Evolutionary conservation across 53 echinoderm and acorn worm genomes (phyloP).

Genomic region (Apostichopus leukothele): DNA sequence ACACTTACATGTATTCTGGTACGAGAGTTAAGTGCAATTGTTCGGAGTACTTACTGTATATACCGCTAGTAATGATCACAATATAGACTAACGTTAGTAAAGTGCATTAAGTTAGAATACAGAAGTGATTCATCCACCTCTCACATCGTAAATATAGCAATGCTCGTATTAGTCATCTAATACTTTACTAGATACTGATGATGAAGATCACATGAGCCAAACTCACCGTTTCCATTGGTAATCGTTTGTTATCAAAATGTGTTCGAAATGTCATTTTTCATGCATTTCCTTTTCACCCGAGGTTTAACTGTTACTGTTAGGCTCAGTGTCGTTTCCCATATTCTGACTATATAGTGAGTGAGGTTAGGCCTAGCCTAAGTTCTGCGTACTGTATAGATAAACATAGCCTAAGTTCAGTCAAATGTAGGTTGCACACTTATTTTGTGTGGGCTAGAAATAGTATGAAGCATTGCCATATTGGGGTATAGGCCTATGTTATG

Average conservation of each 20-base stretch:
- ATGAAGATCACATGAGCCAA: constrained; percentile 14
- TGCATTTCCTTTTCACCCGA: not conserved
- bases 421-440: too few species aligned
- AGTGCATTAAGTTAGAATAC: not conserved
- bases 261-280: not conserved
- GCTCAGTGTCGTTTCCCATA: not conserved
- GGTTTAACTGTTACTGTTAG: constrained; percentile 5
- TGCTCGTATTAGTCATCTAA: constrained; percentile 12
- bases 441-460: too few species aligned
- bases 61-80: not conserved
- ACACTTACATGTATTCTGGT: not conserved
- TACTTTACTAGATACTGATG: constrained; percentile 3
- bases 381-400: too few species aligned
- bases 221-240: not conserved
- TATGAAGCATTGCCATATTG: too few species aligned
- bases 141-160: constrained; percentile 12
- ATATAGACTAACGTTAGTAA: not conserved
- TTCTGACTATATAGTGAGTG: too few species aligned
- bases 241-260: not conserved
- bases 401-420: too few species aligned
- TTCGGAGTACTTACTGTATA: not conserved
- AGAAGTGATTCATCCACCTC: constrained; percentile 40
- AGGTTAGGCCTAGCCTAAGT: too few species aligned
- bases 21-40: not conserved
- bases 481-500: too few species aligned